phyloP scores from a whole-genome alignment of 2,797 vertebrate genomes.

The Iguana delicatissima region DNA sequence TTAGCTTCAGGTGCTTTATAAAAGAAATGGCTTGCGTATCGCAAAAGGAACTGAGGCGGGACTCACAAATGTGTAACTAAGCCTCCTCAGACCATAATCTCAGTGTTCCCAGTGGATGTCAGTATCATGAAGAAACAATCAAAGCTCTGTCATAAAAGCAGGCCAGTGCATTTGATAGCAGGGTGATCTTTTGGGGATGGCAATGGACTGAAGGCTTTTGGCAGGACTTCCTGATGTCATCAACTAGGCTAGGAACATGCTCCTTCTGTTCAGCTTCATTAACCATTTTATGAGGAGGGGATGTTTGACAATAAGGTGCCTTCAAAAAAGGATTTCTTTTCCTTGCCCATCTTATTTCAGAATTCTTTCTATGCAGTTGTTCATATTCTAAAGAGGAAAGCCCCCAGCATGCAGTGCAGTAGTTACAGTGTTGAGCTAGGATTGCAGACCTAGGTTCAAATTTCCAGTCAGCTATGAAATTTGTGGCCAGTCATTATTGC shows the following conservation, averaged over 20 bases:
- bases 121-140: constrained; percentile 56
- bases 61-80: constrained; percentile 11
- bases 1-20: constrained; percentile 15
- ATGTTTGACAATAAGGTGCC: neutral
- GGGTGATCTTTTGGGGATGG: neutral
- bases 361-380: neutral
- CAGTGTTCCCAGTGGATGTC: constrained; percentile 11
- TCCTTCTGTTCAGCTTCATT: constrained; percentile 28
- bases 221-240: constrained; percentile 2
- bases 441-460: neutral
- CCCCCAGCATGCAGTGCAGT: neutral
- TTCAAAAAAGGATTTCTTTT: neutral
- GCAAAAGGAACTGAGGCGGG: constrained; percentile 34
- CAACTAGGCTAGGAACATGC: neutral
- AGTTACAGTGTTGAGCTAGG: neutral
- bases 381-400: neutral
- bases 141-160: constrained; percentile 46
- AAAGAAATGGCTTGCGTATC: constrained; percentile 36
- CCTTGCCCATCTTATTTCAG: neutral
- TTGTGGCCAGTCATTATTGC: no score
- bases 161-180: constrained; percentile 35
- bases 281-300: neutral
- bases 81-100: constrained; percentile 42
- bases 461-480: neutral
- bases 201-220: constrained; percentile 8